Conservation (phyloP, 2,113 vertebrate species). For the Cryptotis parvus region DNA sequence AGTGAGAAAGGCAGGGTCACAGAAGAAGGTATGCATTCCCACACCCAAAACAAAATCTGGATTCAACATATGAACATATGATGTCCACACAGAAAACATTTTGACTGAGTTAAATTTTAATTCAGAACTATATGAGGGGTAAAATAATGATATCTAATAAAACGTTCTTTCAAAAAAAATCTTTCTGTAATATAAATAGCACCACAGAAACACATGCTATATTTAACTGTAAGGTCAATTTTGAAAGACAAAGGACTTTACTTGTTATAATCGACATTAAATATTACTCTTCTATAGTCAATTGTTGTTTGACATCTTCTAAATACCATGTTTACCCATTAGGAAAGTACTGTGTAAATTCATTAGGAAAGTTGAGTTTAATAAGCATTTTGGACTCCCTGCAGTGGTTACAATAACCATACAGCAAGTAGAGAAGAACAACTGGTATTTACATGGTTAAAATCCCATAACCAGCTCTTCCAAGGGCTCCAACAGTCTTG, state of each 20-base stretch:
- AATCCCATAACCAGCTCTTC: neutral
- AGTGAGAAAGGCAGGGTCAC: no score
- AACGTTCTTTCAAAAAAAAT: no score
- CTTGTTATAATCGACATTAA: neutral
- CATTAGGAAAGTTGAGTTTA: neutral
- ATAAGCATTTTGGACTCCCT: neutral
- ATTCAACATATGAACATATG: neutral
- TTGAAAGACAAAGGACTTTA: neutral
- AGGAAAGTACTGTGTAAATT: neutral
- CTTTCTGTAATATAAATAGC: neutral
- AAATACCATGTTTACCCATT: conserved; percentile 2
- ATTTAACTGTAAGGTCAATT: neutral
- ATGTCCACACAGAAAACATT: neutral
- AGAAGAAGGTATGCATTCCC: no score
- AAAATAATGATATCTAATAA: neutral
- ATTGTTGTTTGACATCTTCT: neutral
- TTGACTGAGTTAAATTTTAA: conserved; percentile 26
- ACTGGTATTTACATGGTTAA: neutral
- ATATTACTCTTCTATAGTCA: neutral
- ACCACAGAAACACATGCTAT: neutral
- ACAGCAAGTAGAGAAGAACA: neutral
- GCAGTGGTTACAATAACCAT: neutral
- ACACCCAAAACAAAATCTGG: neutral
- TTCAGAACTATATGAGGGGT: neutral
- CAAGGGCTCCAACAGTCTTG: neutral